Percentiles rank a stretch among this genome's conserved stretches.
Evolutionary conservation across 2,797 vertebrate species (phyloP).

Genomic region (Hyperoplus immaculatus): DNA sequence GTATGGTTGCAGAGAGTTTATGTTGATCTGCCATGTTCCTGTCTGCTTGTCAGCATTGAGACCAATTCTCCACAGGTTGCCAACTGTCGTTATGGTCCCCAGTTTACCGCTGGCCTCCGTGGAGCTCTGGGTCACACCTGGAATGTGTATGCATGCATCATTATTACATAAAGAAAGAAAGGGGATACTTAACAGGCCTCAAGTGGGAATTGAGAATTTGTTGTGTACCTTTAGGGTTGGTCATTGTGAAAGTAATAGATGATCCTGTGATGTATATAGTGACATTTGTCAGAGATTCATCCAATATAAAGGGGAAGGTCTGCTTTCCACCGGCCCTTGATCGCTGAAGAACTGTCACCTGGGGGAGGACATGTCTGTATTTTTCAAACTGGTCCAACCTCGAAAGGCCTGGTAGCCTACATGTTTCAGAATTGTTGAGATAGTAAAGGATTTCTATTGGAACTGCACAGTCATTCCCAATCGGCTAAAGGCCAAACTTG

Average conservation of each 20-base stretch:
- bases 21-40: constrained; percentile 78
- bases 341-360: constrained; percentile 83
- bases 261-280: constrained; percentile 82
- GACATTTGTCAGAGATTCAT: constrained; percentile 79
- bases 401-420: neutral
- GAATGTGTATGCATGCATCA: constrained; percentile 4
- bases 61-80: constrained; percentile 78
- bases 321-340: constrained; percentile 60
- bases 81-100: constrained; percentile 74
- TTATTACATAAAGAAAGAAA: neutral
- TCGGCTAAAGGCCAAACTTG: too few species aligned
- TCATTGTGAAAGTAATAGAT: constrained; percentile 72
- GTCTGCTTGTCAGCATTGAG: constrained; percentile 49
- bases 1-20: constrained; percentile 69
- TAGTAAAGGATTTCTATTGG: neutral
- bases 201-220: neutral
- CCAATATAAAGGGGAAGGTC: constrained; percentile 77
- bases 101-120: constrained; percentile 67
- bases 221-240: constrained; percentile 76
- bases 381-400: neutral
- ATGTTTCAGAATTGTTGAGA: neutral
- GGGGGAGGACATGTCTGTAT: neutral
- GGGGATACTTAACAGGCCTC: rapidly evolving
- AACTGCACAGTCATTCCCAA: neutral
- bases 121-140: constrained; percentile 74